These are phyloP conservation scores for Cerceris ruficornis DNA, from an alignment of 2,888 invertebrate species.

Conservation along the genomic window DNA sequence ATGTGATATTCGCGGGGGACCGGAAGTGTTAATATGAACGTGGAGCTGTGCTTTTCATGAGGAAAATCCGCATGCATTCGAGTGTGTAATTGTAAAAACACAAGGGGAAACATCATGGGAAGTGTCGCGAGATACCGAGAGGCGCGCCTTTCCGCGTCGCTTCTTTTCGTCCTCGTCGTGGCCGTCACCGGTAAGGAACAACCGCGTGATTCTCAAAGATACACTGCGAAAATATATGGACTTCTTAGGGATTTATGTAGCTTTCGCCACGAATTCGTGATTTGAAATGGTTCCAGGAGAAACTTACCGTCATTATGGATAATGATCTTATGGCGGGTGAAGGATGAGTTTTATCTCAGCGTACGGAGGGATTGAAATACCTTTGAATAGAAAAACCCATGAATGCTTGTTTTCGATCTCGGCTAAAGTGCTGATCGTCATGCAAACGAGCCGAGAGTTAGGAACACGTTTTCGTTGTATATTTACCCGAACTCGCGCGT, in stretches of 20 bases:
- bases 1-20: constrained; percentile 30
- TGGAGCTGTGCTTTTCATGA: constrained; percentile 63
- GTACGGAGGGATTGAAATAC: background rate
- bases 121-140: constrained; percentile 71
- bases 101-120: constrained; percentile 67
- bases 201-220: background rate
- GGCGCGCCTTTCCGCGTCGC: constrained; percentile 68
- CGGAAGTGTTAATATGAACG: constrained; percentile 68
- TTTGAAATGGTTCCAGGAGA: no score
- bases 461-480: background rate
- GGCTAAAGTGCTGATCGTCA: background rate
- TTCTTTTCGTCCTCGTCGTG: constrained; percentile 71
- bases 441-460: constrained; percentile 4
- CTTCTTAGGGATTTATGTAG: background rate
- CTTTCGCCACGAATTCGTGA: no score
- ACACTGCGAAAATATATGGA: background rate
- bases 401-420: background rate
- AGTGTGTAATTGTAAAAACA: constrained; percentile 45
- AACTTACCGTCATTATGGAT: background rate
- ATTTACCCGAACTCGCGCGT: background rate
- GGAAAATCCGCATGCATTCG: constrained; percentile 31
- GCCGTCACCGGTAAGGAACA: constrained; percentile 75
- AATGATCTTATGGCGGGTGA: constrained; percentile 8
- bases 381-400: background rate
- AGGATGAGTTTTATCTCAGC: background rate